phyloP scores from a whole-genome alignment of 2,888 invertebrate species.

The Lycophotia porphyrea region DNA sequence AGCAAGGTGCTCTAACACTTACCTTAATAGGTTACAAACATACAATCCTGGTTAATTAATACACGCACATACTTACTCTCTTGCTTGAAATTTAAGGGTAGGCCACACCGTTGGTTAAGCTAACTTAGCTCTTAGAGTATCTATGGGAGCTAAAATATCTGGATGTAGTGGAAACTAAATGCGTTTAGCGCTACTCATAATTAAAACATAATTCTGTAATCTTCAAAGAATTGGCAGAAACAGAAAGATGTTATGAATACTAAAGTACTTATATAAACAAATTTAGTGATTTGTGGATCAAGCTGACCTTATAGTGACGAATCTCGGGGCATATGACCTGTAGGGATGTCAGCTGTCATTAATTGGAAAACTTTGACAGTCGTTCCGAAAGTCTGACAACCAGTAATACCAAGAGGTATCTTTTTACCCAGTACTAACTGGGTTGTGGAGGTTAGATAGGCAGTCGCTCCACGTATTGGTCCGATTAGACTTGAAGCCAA shows the following conservation, averaged over 20 bases:
- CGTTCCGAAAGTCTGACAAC: neutral
- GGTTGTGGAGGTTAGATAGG: neutral
- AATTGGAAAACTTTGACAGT: neutral
- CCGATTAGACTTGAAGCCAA: no score
- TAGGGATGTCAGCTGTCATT: neutral
- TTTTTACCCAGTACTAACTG: neutral
- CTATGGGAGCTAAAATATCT: neutral
- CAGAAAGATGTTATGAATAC: neutral
- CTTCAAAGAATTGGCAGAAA: neutral
- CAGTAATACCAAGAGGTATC: neutral
- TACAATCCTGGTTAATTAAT: constrained; percentile 47
- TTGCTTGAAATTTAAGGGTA: neutral
- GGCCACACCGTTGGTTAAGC: neutral
- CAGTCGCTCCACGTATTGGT: neutral
- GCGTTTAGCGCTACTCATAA: neutral
- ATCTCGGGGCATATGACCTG: no score
- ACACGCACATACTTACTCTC: constrained; percentile 14
- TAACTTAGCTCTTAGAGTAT: neutral
- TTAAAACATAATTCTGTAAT: neutral
- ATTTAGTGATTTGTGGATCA: no score
- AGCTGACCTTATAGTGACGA: no score
- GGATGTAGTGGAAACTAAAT: neutral
- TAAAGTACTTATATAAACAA: no score
- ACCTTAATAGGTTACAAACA: constrained; percentile 35
- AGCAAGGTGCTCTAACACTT: constrained; percentile 36